These are phyloP conservation scores for Keiferia lycopersicella DNA, from an alignment of 2,888 invertebrate genomes.

Conservation along the genomic window DNA sequence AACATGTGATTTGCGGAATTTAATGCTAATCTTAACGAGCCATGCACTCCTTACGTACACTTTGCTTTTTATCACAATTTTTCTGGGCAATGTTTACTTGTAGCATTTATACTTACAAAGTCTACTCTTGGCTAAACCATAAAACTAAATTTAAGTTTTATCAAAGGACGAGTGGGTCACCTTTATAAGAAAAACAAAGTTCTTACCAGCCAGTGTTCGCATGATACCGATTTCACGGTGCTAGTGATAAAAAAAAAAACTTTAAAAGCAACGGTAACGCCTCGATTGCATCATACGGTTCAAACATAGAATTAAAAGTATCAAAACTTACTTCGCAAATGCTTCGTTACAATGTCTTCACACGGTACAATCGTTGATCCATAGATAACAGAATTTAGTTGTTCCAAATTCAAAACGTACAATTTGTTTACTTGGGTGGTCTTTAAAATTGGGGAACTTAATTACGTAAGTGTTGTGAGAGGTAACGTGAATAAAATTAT, in stretches of 20 bases:
- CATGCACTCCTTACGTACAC: no score
- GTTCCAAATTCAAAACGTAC: slow-evolving; percentile 19
- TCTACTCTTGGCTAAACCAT: no score
- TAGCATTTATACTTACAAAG: no score
- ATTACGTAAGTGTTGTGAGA: slow-evolving; percentile 9
- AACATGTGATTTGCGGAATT: not conserved
- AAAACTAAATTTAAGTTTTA: no score
- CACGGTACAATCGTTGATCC: slow-evolving; percentile 39
- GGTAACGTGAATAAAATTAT: slow-evolving; percentile 6
- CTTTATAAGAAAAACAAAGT: not conserved
- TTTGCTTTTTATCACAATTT: no score
- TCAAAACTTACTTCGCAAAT: slow-evolving; percentile 29
- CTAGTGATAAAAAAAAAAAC: not conserved
- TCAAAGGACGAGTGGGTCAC: not conserved
- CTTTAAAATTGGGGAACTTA: slow-evolving; percentile 15
- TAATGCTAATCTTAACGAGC: no score
- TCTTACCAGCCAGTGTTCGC: slow-evolving; percentile 10
- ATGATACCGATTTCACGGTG: slow-evolving; percentile 16
- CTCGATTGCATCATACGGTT: slow-evolving; percentile 16
- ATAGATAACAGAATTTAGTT: slow-evolving; percentile 38
- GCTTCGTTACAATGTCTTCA: slow-evolving; percentile 33
- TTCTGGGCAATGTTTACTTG: no score
- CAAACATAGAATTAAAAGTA: slow-evolving; percentile 15
- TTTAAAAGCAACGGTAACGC: slow-evolving; percentile 19
- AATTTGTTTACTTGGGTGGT: slow-evolving; percentile 13